Conservation (phyloP, 2,888 invertebrate species). For the Melieria omissa region DNA sequence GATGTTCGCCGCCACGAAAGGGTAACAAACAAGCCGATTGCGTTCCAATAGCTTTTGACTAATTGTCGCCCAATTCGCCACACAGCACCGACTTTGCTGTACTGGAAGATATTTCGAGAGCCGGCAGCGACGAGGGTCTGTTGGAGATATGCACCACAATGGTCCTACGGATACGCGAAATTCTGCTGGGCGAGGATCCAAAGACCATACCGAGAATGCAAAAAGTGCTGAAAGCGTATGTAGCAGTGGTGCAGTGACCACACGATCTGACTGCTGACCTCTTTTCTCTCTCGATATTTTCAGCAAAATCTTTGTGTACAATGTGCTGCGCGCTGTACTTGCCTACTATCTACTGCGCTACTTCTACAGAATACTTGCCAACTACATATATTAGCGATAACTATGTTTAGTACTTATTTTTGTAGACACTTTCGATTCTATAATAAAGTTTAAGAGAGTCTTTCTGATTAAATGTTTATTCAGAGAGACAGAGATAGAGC, state of each 20-base stretch:
- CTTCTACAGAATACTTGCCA: conserved; percentile 41
- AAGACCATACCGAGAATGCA: conserved; percentile 30
- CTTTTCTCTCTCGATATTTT: background rate
- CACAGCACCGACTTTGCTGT: conserved; percentile 36
- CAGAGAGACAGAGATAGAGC: no score
- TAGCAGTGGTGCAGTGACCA: background rate
- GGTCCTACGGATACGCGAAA: conserved; percentile 30
- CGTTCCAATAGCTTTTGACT: no score
- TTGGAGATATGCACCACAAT: background rate
- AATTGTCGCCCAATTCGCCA: background rate
- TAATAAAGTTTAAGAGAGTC: no score
- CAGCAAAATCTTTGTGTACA: conserved; percentile 46
- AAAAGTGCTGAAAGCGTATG: conserved; percentile 38
- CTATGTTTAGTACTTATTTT: background rate
- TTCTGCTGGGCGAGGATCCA: conserved; percentile 38
- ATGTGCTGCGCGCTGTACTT: conserved; percentile 41
- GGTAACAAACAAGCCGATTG: conserved; percentile 42
- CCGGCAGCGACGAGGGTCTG: background rate
- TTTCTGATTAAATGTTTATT: background rate
- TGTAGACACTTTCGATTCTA: no score
- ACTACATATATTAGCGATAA: conserved; percentile 9
- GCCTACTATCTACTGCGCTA: conserved; percentile 50
- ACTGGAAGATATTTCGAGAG: background rate
- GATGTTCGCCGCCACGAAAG: conserved; percentile 30
- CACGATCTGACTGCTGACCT: background rate